Conservation (phyloP, 2,113 vertebrate species). For the Todiramphus chloris region DNA sequence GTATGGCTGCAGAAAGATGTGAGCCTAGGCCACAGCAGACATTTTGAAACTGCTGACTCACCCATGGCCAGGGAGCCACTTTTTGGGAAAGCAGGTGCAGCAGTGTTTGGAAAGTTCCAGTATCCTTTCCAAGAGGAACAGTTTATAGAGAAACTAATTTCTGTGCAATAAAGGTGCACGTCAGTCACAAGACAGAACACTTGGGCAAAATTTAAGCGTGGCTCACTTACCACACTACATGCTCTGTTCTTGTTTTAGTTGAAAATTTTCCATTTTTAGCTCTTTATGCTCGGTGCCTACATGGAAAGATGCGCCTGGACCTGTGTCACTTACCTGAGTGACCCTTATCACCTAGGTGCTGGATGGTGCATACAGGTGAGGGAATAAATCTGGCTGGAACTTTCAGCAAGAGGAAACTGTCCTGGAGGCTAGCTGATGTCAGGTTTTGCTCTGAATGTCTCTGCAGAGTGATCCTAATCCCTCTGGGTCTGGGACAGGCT, state of each 20-base stretch:
- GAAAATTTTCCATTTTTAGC: background rate
- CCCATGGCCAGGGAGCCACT: fast-evolving
- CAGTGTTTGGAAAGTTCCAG: background rate
- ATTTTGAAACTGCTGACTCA: background rate
- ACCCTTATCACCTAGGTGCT: background rate
- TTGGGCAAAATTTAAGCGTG: background rate
- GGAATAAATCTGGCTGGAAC: background rate
- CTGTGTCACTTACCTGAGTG: fast-evolving
- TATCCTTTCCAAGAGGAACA: background rate
- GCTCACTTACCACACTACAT: background rate
- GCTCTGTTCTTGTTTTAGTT: background rate
- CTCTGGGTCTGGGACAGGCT: background rate
- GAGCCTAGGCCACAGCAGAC: background rate
- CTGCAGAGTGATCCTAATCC: background rate
- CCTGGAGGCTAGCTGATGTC: background rate
- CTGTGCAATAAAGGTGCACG: fast-evolving
- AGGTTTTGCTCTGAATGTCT: background rate
- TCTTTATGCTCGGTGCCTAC: background rate
- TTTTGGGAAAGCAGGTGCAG: background rate
- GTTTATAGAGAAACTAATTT: background rate
- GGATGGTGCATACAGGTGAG: background rate
- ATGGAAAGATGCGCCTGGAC: background rate
- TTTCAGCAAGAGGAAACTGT: background rate
- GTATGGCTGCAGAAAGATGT: background rate
- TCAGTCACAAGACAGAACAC: background rate